These are phyloP conservation scores for Podarcis muralis DNA, from an alignment of 2,113 vertebrate genomes.

Conservation along the genomic window DNA sequence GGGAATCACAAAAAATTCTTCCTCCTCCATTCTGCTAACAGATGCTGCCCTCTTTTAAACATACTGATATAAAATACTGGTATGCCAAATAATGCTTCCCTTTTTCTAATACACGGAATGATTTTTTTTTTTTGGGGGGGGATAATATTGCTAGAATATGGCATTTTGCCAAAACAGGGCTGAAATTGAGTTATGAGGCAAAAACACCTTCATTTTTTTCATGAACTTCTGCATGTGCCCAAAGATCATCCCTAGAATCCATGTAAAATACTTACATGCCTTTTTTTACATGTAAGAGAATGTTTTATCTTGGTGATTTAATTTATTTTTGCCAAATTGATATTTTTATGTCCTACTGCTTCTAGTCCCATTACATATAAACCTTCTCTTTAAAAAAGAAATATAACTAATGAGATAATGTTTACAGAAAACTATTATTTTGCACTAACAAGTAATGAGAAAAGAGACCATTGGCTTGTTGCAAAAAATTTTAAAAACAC, in stretches of 20 bases:
- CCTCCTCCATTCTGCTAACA: no score
- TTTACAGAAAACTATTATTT: not conserved
- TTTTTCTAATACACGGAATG: no score
- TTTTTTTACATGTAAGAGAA: slow-evolving; percentile 7
- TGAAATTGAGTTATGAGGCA: slow-evolving; percentile 20
- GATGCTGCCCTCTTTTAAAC: not conserved
- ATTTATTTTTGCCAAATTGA: slow-evolving; percentile 11
- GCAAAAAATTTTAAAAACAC: not conserved
- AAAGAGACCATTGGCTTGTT: slow-evolving; percentile 11
- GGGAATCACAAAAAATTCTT: no score
- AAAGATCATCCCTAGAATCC: not conserved
- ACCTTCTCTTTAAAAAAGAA: not conserved
- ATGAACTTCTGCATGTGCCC: slow-evolving; percentile 30
- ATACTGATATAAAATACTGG: not conserved
- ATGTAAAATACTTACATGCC: slow-evolving; percentile 9
- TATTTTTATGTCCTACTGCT: slow-evolving; percentile 19
- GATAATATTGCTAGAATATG: not conserved
- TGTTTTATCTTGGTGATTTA: not conserved
- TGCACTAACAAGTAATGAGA: slow-evolving; percentile 22
- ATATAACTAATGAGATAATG: slow-evolving; percentile 9
- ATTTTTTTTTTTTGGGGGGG: not conserved
- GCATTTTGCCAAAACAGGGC: not conserved
- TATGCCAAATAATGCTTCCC: not conserved
- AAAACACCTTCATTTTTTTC: slow-evolving; percentile 25
- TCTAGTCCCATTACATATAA: slow-evolving; percentile 47